Evolutionary conservation across 2,888 invertebrate genomes (phyloP), one percentile per base, ranked within the genome.

Genomic region (Rosalia funebris): DNA sequence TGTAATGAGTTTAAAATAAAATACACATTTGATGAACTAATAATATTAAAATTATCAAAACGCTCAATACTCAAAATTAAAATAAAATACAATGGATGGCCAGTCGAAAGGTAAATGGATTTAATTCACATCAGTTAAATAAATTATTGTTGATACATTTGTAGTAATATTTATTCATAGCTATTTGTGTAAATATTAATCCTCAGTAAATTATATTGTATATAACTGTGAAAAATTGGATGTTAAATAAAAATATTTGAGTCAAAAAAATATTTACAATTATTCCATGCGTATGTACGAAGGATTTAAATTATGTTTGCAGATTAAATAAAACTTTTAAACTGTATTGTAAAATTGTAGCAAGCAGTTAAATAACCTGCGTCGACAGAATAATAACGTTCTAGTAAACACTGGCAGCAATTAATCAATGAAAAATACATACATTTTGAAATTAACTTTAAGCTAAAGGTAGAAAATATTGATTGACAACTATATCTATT

Each of bases 231-330:
- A 48, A 58, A 59, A 56, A 62, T 56, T 59, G 56, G 39, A 59
- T 48, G 60, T 60, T 60, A 57, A 65, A 65, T 57, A 57, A 60
- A 60, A 62, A 64, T 64, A 57, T 64, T 64, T 64, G 64, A 54
- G 58, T 19, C 44, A 52, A 56, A 64, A 64, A 62, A 65, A 65
- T 62, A 65, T 62, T 65, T 62, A 57, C 65, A 62, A 60, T 53
- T 59, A 57, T 57, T 61, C 39, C 41, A 46, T 36, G 44, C 48
- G 41, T 37, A 56, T 53, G 36, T 57, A 39, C 48, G 48, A 56
- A 60, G 44, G 57, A 63, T 57, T 60, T 57, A 60, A 60, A 60
- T 63, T 20, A 48, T 63, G 57, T 60, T 63, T 60, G 54, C 60
- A 53, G 47, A 57, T 46, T 52, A 53, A 54, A 60, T 60, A 47